These are phyloP conservation scores for Siphlonurus alternatus DNA, from an alignment of 2,888 invertebrate species.

Conservation along the genomic window DNA sequence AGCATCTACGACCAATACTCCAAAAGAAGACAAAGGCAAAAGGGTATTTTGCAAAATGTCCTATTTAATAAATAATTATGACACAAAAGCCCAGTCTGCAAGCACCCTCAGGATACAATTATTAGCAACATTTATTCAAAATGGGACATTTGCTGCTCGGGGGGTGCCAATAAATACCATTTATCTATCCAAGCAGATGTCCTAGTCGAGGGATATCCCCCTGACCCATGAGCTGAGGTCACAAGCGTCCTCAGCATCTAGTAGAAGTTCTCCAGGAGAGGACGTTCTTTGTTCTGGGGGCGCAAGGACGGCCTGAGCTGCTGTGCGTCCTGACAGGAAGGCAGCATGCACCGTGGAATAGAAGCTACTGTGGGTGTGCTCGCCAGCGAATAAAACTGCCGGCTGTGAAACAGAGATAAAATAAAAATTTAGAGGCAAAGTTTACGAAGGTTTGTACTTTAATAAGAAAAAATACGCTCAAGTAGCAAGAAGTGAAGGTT, in stretches of 20 bases:
- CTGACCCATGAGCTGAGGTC: constrained; percentile 80
- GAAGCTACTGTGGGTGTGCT: constrained; percentile 86
- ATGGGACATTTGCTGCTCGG: no score
- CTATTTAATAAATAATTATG: no score
- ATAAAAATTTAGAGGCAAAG: constrained; percentile 11
- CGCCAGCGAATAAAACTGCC: constrained; percentile 76
- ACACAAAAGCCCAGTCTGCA: no score
- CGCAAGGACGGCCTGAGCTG: constrained; percentile 52
- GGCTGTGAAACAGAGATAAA: constrained; percentile 39
- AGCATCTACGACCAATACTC: no score
- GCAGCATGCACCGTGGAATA: constrained; percentile 95
- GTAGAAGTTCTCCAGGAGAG: constrained; percentile 35
- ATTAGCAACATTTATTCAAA: no score
- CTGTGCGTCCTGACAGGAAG: constrained; percentile 68
- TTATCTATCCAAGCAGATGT: neutral
- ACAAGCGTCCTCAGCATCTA: constrained; percentile 58
- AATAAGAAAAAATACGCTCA: neutral
- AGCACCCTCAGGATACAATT: no score
- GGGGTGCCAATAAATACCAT: no score
- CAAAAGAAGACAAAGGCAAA: no score
- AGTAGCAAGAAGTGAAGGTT: no score
- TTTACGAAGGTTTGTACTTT: neutral
- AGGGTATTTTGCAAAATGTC: no score
- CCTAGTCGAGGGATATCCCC: constrained; percentile 60
- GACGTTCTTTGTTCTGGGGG: constrained; percentile 31